A percentile compares a stretch with the other conserved stretches of the same genome.
These are phyloP conservation scores for Podilymbus podiceps DNA, from an alignment of 2,113 vertebrate species.

Conservation along the genomic window DNA sequence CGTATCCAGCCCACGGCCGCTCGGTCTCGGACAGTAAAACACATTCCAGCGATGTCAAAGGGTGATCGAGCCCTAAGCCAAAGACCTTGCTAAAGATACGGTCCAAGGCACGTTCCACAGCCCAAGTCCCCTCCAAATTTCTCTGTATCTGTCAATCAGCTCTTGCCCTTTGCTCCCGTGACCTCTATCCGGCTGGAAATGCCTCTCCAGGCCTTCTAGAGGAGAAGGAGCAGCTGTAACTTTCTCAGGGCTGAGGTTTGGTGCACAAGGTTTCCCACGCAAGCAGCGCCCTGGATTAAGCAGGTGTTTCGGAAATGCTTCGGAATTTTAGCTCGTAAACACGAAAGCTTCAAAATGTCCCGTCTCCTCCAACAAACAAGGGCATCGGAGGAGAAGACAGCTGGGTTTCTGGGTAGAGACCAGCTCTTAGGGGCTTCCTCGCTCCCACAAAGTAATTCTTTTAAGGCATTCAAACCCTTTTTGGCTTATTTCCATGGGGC, in stretches of 20 bases:
- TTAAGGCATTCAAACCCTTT: background rate
- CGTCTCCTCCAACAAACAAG: background rate
- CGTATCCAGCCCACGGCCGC: rapidly evolving
- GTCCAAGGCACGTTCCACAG: background rate
- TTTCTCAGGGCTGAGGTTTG: background rate
- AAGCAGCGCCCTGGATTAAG: background rate
- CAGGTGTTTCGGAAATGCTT: rapidly evolving
- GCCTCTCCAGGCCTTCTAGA: background rate
- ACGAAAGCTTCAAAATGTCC: background rate
- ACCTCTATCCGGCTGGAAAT: background rate
- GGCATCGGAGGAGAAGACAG: rapidly evolving
- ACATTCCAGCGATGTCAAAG: constrained; percentile 14
- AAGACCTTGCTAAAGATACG: background rate
- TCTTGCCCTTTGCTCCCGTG: constrained; percentile 25
- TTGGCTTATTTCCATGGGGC: rapidly evolving
- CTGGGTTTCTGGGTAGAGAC: background rate
- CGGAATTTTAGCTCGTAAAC: background rate
- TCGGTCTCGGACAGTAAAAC: background rate
- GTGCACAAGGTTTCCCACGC: background rate
- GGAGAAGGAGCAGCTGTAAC: background rate
- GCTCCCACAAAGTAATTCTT: background rate
- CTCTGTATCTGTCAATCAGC: background rate
- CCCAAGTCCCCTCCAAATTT: background rate
- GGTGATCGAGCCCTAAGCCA: background rate
- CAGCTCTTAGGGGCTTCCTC: background rate